Percentiles rank a stretch among this genome's conserved stretches.
Evolutionary conservation across 2,888 invertebrate genomes (phyloP).

Genomic region (Eremobia ochroleuca): DNA sequence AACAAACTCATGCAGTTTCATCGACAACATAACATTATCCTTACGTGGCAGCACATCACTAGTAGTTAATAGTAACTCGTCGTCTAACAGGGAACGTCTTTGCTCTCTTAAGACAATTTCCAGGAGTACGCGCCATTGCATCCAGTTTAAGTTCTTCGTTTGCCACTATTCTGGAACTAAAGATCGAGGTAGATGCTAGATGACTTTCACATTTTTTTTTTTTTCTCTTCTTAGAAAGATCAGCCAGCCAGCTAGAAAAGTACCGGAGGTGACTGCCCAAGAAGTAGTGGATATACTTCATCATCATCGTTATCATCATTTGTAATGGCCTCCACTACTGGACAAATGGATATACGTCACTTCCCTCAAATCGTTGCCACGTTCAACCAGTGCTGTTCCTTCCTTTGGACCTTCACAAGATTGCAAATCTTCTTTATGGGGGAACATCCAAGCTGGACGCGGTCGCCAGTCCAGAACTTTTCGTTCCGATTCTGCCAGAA

Average conservation of each 20-base stretch:
- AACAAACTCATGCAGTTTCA: not conserved
- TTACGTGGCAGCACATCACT: conserved; percentile 71
- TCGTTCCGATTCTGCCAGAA: too few relatives aligned
- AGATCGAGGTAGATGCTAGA: conserved; percentile 45
- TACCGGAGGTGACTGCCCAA: too few relatives aligned
- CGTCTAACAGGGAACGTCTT: conserved; percentile 82
- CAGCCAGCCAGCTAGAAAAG: too few relatives aligned
- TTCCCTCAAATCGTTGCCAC: not conserved
- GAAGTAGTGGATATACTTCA: too few relatives aligned
- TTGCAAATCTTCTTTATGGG: too few relatives aligned
- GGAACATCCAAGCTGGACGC: too few relatives aligned
- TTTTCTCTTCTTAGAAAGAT: not conserved
- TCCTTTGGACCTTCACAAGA: too few relatives aligned
- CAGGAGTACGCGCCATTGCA: conserved; percentile 84
- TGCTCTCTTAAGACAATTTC: conserved; percentile 88
- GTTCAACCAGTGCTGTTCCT: too few relatives aligned
- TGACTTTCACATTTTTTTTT: not conserved
- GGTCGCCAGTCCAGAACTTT: too few relatives aligned
- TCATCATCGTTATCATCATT: not conserved
- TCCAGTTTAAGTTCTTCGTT: conserved; percentile 77
- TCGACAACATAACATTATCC: conserved; percentile 37
- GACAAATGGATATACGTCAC: not conserved
- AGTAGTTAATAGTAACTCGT: conserved; percentile 86
- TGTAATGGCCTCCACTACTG: not conserved
- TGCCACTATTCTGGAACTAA: conserved; percentile 69